Percentiles rank a stretch among this genome's conserved stretches.
Evolutionary conservation across 2,113 vertebrate species (phyloP).

Genomic region (Brachyhypopomus gauderio): DNA sequence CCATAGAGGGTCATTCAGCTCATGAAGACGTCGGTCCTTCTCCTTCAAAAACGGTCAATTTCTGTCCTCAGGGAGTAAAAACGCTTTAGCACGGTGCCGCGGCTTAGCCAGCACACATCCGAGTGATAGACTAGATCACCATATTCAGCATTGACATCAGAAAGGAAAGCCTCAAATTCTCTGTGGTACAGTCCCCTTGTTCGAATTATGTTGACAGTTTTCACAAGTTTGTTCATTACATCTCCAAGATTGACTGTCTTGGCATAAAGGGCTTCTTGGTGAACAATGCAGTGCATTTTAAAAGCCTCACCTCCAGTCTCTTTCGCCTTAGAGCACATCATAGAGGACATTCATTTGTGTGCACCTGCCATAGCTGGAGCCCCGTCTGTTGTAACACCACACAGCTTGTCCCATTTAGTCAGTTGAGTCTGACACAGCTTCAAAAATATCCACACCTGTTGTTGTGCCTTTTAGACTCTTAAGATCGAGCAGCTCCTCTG

Average conservation of each 20-base stretch:
- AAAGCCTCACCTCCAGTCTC: constrained; percentile 39
- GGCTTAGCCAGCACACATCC: constrained; percentile 34
- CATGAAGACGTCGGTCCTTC: constrained; percentile 40
- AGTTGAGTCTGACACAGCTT: constrained; percentile 27
- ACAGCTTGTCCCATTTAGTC: constrained; percentile 18
- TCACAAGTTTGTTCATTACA: too few species aligned
- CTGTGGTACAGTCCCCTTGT: neutral
- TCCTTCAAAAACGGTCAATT: constrained; percentile 44
- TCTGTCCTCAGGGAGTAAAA: constrained; percentile 39
- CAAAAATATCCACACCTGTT: constrained; percentile 42
- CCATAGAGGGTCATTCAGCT: constrained; percentile 46
- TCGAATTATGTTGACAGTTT: neutral
- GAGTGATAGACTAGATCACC: constrained; percentile 45
- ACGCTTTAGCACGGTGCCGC: neutral
- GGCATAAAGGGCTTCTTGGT: too few species aligned
- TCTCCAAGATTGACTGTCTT: too few species aligned
- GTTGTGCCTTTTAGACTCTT: constrained; percentile 40
- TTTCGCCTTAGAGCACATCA: constrained; percentile 32
- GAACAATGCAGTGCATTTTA: too few species aligned
- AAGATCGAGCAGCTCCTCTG: too few species aligned
- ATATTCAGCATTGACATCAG: constrained; percentile 38
- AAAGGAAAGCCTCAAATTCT: neutral
- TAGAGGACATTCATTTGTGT: too few species aligned
- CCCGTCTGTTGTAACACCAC: constrained; percentile 44
- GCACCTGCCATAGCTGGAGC: constrained; percentile 44